Conservation (phyloP, 2,113 vertebrate species). For the Ceyx melanurus region DNA sequence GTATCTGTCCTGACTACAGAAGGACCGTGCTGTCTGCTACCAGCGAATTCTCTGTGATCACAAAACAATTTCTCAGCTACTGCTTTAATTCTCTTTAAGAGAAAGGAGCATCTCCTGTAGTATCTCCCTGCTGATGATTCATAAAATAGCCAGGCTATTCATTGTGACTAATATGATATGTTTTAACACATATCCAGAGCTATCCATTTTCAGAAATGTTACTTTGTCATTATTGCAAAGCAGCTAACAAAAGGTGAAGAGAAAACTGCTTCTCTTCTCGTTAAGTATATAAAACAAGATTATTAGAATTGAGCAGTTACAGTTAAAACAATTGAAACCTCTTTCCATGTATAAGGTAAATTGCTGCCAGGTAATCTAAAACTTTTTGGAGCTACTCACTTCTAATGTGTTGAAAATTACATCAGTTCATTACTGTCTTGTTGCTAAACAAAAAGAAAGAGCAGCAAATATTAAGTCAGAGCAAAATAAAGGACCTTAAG, state of each 20-base stretch:
- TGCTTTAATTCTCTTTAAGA: background rate
- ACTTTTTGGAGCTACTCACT: background rate
- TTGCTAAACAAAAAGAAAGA: background rate
- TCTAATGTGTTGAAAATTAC: background rate
- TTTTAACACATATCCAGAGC: background rate
- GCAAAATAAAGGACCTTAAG: background rate
- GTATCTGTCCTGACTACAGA: background rate
- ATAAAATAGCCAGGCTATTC: background rate
- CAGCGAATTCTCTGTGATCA: background rate
- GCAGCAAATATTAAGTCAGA: background rate
- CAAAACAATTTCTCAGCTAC: background rate
- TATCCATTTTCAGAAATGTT: background rate
- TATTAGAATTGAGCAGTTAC: background rate
- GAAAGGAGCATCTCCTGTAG: background rate
- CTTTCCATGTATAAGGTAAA: background rate
- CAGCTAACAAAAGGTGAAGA: background rate
- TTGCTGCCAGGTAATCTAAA: background rate
- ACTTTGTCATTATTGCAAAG: background rate
- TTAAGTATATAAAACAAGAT: background rate
- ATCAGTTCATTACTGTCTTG: background rate
- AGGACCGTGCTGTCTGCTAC: background rate
- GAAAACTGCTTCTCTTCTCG: background rate
- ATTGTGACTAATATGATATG: background rate
- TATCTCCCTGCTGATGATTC: background rate
- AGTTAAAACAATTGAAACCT: background rate